A percentile compares a stretch with the other conserved stretches of the same genome.
phyloP scores from a whole-genome alignment of 1,140 invertebrate genomes.

The Eufriesea mexicana region DNA sequence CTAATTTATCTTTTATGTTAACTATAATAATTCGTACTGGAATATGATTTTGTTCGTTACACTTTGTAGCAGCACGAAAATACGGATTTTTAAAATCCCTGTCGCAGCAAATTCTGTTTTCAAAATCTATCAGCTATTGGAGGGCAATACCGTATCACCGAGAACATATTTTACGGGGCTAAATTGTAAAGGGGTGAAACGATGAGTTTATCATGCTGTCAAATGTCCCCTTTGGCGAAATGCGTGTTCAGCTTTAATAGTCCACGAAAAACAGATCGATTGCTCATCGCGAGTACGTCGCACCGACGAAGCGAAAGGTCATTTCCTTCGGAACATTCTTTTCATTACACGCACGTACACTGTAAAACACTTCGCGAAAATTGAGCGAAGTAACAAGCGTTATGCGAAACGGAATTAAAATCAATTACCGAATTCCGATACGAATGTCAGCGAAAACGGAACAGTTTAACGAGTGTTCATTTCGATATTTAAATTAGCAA shows the following conservation, averaged over 20 bases:
- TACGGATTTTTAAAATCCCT: too few species aligned
- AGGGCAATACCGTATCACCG: background rate
- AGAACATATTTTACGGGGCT: background rate
- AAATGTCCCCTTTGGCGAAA: constrained; percentile 29
- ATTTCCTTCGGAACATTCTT: constrained; percentile 59
- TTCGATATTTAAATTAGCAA: background rate
- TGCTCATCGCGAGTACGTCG: constrained; percentile 46
- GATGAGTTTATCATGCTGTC: background rate
- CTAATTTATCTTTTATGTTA: too few species aligned
- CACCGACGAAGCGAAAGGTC: constrained; percentile 53
- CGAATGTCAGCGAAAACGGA: background rate
- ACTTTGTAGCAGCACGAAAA: background rate
- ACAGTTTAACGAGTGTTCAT: background rate
- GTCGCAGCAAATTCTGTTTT: background rate
- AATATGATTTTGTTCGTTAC: too few species aligned
- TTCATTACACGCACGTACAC: background rate
- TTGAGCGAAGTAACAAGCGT: background rate
- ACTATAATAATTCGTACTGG: too few species aligned
- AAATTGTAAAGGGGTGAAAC: background rate
- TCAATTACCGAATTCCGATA: background rate
- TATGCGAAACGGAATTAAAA: background rate
- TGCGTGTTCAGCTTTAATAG: constrained; percentile 64
- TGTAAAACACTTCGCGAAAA: background rate
- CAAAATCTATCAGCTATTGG: background rate
- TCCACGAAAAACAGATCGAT: constrained; percentile 68